A percentile compares a stretch with the other conserved stretches of the same genome.
Evolutionary conservation across 2,113 vertebrate genomes (phyloP).

Genomic region (Phaetusa simplex): DNA sequence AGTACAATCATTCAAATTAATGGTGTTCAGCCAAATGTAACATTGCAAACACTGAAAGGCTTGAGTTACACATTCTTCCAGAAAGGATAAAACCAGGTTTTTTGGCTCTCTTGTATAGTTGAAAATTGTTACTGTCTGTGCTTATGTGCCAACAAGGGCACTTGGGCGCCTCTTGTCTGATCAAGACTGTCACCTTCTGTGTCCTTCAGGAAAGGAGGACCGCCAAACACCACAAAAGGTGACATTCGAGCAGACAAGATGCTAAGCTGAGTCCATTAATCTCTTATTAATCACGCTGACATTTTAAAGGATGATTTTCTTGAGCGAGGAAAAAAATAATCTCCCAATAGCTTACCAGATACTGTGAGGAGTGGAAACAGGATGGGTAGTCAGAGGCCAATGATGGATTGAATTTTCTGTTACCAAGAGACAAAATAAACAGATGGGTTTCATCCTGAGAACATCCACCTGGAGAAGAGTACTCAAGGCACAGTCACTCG

Average conservation of each 20-base stretch:
- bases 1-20: background rate
- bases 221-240: background rate
- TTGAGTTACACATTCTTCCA: constrained; percentile 39
- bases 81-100: background rate
- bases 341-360: background rate
- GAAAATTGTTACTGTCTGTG: background rate
- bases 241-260: constrained; percentile 23
- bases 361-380: background rate
- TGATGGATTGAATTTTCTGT: constrained; percentile 4
- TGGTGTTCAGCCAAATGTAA: constrained; percentile 27
- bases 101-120: constrained; percentile 9
- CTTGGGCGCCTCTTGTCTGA: constrained; percentile 26
- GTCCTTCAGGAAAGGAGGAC: constrained; percentile 19
- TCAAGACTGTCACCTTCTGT: background rate
- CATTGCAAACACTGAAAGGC: constrained; percentile 4
- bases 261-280: constrained; percentile 16
- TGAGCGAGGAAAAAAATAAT: background rate
- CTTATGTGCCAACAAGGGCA: constrained; percentile 13
- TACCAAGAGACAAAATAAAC: constrained; percentile 34
- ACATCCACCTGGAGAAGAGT: background rate
- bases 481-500: background rate
- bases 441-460: background rate
- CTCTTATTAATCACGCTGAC: constrained; percentile 3
- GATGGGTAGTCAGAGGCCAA: background rate
- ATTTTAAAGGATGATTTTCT: constrained; percentile 42